A percentile compares a stretch with the other conserved stretches of the same genome.
These are phyloP conservation scores for Habrosyne pyritoides DNA, from an alignment of 2,888 invertebrate species.

Conservation along the genomic window DNA sequence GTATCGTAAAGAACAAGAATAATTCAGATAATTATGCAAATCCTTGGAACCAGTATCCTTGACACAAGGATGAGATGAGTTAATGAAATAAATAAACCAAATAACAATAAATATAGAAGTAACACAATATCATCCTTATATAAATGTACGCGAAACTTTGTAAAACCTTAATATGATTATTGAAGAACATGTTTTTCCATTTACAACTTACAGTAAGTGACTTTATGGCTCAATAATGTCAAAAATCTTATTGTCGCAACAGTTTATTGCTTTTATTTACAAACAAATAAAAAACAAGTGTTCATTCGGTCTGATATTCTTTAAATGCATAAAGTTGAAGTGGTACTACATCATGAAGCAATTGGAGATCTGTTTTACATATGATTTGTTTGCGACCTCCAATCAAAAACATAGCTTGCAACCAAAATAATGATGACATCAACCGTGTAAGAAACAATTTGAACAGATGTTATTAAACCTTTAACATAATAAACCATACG, in stretches of 20 bases:
- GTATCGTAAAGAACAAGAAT: background rate
- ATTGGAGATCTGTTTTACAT: background rate
- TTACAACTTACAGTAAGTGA: background rate
- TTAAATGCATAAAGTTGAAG: background rate
- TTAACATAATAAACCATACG: background rate
- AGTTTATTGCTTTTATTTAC: background rate
- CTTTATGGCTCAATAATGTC: background rate
- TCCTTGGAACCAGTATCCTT: background rate
- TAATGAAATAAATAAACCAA: background rate
- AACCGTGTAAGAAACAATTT: slow-evolving; percentile 5
- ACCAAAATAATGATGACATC: slow-evolving; percentile 10
- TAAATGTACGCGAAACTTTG: background rate
- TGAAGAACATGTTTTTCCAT: background rate
- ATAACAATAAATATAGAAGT: background rate
- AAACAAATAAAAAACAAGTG: background rate
- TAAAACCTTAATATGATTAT: background rate
- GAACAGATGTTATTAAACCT: slow-evolving; percentile 3
- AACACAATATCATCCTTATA: background rate
- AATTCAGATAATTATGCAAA: background rate
- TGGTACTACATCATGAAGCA: background rate
- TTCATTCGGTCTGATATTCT: background rate
- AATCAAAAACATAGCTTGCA: background rate
- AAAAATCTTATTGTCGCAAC: background rate
- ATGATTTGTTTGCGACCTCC: background rate
- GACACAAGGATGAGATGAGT: slow-evolving; percentile 1